Base-by-base conservation (phyloP, 2,797 vertebrate species). In the Tympanoctomys barrerae region DNA sequence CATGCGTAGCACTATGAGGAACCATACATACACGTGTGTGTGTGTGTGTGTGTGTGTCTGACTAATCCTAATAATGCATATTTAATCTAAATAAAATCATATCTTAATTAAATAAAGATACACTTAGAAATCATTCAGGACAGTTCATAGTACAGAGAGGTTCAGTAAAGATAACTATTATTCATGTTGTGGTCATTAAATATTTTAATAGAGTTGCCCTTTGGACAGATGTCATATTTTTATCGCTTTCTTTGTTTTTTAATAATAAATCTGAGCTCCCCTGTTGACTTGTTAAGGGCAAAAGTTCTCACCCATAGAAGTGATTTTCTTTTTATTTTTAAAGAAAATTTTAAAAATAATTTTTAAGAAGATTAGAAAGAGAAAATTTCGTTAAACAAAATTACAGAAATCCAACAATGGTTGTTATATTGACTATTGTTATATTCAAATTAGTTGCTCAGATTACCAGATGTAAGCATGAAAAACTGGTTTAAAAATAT, bases 201-300 rank as follows among this genome's bases (percentile, higher is more conserved):
- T 83, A 49, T 49, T 88, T 80, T 52, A 79, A 64, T 82, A 85
- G 33, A 90, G 62, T 31, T 87, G 24, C 42, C 86, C 39, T 80
- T 94, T 80, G 42, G 52, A 87, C 31, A 89, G 42, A 57, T 61
- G 22, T 96, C 88, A 75, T n/a, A 12, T 64, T 66, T 83, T 79
- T 71, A 66, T 22, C 68, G 28, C 14, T 87, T 94, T 90, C 26
- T 18, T 80, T 89, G 10, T 64, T 62, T 54, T 54, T 33, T 31
- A 59, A n/a, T 59, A 77, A 92, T 68, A 93, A 92, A 88, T 52
- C 62, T 80, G 81, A 79, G 31, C n/a, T 93, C 62, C n/a, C 39
- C 86, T 12, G 24, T 28, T 33, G 61, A 90, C 61, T 92, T 42
- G 18, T 16, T 33, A 54, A 95, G 4, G 21, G 93, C 39, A 83